A percentile compares a stretch with the other conserved stretches of the same genome.
These are phyloP conservation scores for Drosophila nr. medialis DNA, from an alignment of 2,888 invertebrate genomes.

Conservation along the genomic window DNA sequence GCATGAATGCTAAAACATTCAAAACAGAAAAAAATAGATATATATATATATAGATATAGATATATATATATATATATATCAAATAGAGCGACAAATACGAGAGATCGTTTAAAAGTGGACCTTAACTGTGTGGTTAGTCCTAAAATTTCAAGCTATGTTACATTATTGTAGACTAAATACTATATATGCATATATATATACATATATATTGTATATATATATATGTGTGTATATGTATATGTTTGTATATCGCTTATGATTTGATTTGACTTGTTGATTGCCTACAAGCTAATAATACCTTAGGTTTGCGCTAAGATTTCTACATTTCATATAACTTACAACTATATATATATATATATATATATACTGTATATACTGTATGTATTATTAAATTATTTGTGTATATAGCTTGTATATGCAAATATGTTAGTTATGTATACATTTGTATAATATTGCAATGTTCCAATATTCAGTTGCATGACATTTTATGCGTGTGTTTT, in stretches of 20 bases:
- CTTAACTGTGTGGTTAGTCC: constrained; percentile 43
- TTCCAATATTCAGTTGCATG: constrained; percentile 65
- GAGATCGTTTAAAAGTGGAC: constrained; percentile 73
- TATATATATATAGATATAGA: constrained; percentile 27
- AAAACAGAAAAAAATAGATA: constrained; percentile 30
- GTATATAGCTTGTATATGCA: constrained; percentile 41
- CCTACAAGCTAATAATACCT: constrained; percentile 82
- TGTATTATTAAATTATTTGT: constrained; percentile 27
- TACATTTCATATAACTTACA: constrained; percentile 49
- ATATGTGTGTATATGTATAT: constrained; percentile 26
- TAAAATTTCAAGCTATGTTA: constrained; percentile 69
- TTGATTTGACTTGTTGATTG: constrained; percentile 74
- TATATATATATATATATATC: constrained; percentile 28
- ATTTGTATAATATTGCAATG: constrained; percentile 76
- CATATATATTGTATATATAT: constrained; percentile 19
- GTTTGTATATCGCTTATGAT: constrained; percentile 54
- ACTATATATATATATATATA: constrained; percentile 28
- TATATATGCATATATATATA: constrained; percentile 20
- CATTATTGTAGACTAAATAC: constrained; percentile 39
- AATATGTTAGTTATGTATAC: constrained; percentile 57
- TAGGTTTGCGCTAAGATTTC: constrained; percentile 77
- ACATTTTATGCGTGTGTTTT: constrained; percentile 40
- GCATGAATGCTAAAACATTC: constrained; percentile 24
- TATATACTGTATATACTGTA: constrained; percentile 32
- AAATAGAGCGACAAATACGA: constrained; percentile 69